These are phyloP conservation scores for Chaenogobius annularis DNA, from an alignment of 2,113 vertebrate species.

Conservation along the genomic window DNA sequence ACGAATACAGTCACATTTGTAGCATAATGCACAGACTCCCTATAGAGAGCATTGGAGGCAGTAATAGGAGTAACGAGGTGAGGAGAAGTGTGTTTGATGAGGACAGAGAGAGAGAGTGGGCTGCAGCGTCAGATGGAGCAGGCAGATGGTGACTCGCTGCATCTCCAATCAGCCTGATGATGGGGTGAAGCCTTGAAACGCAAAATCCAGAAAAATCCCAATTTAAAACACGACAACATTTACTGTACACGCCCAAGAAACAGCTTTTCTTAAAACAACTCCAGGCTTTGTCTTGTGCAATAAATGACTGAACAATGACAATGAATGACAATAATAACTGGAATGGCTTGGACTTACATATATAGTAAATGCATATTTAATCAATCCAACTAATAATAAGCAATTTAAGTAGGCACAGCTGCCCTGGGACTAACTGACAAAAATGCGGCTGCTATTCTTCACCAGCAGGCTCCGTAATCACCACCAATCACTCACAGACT, in stretches of 20 bases:
- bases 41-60: conserved; percentile 12
- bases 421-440: neutral
- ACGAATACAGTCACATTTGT: conserved; percentile 21
- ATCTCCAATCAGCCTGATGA: conserved; percentile 55
- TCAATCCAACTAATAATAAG: neutral
- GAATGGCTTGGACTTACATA: neutral
- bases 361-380: neutral
- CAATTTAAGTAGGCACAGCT: neutral
- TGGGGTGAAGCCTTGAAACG: conserved; percentile 45
- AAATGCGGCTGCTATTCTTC: neutral
- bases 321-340: neutral
- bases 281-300: neutral
- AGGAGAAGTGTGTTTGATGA: conserved; percentile 14
- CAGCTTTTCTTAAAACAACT: conserved; percentile 8
- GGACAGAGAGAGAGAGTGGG: conserved; percentile 23
- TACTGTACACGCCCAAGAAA: neutral
- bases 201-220: conserved; percentile 55
- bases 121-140: conserved; percentile 63
- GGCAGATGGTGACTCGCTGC: conserved; percentile 62
- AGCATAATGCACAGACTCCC: conserved; percentile 14
- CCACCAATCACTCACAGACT: neutral
- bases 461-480: neutral
- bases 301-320: neutral
- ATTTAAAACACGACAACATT: conserved; percentile 33
- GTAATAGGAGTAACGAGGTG: conserved; percentile 7